Evolutionary conservation across 2,113 vertebrate species (phyloP).

Genomic region (Paedocypris sp.): DNA sequence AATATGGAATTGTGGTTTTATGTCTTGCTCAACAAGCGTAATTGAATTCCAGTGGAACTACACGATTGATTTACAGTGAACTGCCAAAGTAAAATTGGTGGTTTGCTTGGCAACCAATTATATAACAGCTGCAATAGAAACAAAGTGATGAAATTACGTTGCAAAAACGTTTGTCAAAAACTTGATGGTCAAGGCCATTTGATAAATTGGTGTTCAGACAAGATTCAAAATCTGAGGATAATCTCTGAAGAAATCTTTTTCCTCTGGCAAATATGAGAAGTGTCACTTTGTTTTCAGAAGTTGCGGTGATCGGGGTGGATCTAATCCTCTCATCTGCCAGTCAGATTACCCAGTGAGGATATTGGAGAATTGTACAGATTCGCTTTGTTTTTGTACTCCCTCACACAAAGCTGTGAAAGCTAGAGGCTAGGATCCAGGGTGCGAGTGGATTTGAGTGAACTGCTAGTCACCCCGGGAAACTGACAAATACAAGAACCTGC

Average conservation of each 20-base stretch:
- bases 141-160: too few species aligned
- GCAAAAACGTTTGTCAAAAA: too few species aligned
- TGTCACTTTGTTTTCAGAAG: neutral
- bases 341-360: neutral
- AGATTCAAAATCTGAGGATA: neutral
- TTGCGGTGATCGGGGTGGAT: neutral
- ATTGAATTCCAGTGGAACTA: too few species aligned
- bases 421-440: conserved; percentile 17
- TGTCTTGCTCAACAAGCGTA: too few species aligned
- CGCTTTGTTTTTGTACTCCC: neutral
- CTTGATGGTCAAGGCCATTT: too few species aligned
- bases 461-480: conserved; percentile 19
- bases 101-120: too few species aligned
- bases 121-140: too few species aligned
- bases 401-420: conserved; percentile 12
- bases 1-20: too few species aligned
- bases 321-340: neutral
- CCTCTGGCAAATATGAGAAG: neutral
- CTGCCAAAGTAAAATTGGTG: too few species aligned
- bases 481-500: conserved; percentile 27
- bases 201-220: too few species aligned
- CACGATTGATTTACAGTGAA: too few species aligned
- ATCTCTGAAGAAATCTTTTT: neutral
- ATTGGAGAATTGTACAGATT: neutral
- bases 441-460: conserved; percentile 34